Conservation (phyloP, 1,140 invertebrate species). For the Adelges cooleyi region DNA sequence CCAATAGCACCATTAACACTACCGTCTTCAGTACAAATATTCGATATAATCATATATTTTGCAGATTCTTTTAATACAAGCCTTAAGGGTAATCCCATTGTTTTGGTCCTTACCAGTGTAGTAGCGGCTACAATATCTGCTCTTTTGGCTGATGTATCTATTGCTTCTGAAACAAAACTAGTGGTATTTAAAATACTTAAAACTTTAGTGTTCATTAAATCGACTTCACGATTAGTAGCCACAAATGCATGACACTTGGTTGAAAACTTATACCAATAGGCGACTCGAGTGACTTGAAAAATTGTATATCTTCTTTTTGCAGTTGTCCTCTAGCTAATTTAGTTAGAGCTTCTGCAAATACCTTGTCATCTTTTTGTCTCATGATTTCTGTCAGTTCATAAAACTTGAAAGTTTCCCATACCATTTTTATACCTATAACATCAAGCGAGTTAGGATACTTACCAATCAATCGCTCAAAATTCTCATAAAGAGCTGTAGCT, state of each 20-base stretch:
- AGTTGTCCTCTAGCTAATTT: neutral
- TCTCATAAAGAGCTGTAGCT: neutral
- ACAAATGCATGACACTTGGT: neutral
- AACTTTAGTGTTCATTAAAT: neutral
- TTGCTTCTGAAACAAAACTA: neutral
- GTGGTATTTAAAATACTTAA: neutral
- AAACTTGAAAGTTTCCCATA: neutral
- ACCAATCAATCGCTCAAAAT: neutral
- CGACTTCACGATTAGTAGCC: neutral
- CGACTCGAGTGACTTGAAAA: neutral
- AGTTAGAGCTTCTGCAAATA: neutral
- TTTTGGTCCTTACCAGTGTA: neutral
- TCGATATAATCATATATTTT: slow-evolving; percentile 37
- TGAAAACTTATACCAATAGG: neutral
- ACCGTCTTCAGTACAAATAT: slow-evolving; percentile 37
- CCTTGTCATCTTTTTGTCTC: neutral
- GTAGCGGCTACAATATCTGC: neutral
- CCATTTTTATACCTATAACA: too few species aligned
- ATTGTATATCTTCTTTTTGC: neutral
- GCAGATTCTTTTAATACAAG: neutral
- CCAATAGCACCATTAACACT: slow-evolving; percentile 38
- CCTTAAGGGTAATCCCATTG: neutral
- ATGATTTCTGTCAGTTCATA: neutral
- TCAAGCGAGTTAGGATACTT: neutral
- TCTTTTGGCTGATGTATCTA: neutral